These are phyloP conservation scores for Lophura nycthemera DNA, from an alignment of 2,113 vertebrate species.

Conservation along the genomic window DNA sequence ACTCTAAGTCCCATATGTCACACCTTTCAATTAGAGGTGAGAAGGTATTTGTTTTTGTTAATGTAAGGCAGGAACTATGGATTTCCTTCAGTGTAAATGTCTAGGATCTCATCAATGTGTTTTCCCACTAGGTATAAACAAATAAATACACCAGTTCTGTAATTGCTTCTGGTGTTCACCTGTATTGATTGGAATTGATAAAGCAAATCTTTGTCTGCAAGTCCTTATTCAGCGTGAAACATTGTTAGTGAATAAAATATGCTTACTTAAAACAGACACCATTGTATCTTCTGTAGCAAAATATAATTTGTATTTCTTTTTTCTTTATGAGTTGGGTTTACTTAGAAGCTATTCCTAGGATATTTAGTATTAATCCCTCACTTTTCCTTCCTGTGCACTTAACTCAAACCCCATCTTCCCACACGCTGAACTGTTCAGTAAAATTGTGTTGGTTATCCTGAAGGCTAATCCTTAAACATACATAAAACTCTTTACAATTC, in stretches of 20 bases:
- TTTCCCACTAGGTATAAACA: slow-evolving; percentile 20
- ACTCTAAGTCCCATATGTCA: neutral
- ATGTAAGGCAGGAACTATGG: slow-evolving; percentile 22
- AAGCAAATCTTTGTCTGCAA: neutral
- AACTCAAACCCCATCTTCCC: neutral
- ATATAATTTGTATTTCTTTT: neutral
- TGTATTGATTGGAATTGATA: neutral
- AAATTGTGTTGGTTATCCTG: neutral
- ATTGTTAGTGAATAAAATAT: neutral
- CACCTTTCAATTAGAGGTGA: neutral
- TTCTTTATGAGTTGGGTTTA: neutral
- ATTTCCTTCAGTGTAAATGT: slow-evolving; percentile 19
- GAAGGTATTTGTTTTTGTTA: neutral
- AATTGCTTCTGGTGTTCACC: neutral
- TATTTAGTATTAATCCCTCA: neutral
- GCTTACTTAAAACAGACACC: slow-evolving; percentile 17
- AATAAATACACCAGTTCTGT: slow-evolving; percentile 56
- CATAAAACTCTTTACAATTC: neutral
- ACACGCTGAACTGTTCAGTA: neutral
- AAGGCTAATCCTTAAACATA: slow-evolving; percentile 2
- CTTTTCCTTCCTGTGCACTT: neutral
- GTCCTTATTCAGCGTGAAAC: slow-evolving; percentile 21
- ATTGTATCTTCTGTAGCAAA: neutral
- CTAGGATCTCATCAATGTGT: slow-evolving; percentile 14
- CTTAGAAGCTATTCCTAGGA: neutral